Conservation (phyloP, 2,113 vertebrate genomes). For the Indri indri region DNA sequence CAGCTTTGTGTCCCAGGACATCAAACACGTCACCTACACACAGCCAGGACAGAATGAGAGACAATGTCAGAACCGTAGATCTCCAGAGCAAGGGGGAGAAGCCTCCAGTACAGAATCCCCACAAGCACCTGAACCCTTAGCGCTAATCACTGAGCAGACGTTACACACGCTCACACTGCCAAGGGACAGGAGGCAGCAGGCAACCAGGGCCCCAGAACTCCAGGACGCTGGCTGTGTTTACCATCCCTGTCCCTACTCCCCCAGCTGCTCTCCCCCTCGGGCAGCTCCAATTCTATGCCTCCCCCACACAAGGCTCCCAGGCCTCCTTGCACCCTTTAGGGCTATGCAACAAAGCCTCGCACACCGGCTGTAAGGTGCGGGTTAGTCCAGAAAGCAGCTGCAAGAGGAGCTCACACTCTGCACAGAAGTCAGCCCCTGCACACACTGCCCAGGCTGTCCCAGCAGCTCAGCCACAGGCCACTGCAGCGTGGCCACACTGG, state of each 20-base stretch:
- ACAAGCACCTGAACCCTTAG: neutral
- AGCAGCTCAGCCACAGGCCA: neutral
- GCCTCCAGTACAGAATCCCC: neutral
- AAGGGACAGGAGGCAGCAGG: neutral
- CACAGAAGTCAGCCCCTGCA: neutral
- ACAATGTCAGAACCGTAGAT: neutral
- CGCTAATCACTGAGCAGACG: fast-evolving
- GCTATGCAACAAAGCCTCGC: neutral
- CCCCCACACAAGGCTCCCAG: neutral
- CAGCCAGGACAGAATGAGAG: neutral
- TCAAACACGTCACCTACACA: constrained; percentile 89
- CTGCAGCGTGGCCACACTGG: neutral
- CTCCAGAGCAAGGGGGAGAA: neutral
- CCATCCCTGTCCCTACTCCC: fast-evolving
- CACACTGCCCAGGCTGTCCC: neutral
- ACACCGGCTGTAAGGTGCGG: neutral
- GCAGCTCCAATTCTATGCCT: neutral
- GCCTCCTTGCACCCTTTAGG: neutral
- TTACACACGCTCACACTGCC: neutral
- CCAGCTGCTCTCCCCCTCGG: neutral
- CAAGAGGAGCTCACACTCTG: neutral
- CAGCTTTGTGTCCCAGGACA: constrained; percentile 85
- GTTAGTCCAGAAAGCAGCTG: constrained; percentile 2
- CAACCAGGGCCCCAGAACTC: neutral
- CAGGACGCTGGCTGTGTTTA: neutral